These are phyloP conservation scores for Psittacula cyanocephala DNA, from an alignment of 2,113 vertebrate genomes.

Conservation along the genomic window DNA sequence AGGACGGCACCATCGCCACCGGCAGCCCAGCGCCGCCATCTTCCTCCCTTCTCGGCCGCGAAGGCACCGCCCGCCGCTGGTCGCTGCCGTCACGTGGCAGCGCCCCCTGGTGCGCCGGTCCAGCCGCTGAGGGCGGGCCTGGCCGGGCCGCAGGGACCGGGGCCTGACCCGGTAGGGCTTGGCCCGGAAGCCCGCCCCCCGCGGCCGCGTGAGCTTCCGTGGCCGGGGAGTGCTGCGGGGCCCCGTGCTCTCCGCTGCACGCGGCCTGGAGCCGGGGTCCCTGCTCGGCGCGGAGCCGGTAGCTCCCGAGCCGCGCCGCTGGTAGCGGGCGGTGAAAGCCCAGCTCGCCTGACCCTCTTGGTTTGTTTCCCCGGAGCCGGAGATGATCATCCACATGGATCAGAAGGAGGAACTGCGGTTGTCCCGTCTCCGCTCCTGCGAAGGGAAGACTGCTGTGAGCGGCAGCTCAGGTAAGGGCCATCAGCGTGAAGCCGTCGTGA, in stretches of 20 bases:
- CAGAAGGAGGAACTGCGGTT: background rate
- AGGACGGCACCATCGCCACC: too few relatives aligned
- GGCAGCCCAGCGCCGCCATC: too few relatives aligned
- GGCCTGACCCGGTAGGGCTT: background rate
- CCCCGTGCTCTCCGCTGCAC: background rate
- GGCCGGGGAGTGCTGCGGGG: background rate
- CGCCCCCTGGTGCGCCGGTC: background rate
- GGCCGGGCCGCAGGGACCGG: background rate
- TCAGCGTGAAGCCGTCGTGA: too few relatives aligned
- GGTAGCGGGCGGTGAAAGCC: background rate
- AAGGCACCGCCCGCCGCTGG: background rate
- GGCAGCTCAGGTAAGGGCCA: background rate
- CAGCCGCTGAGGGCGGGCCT: too few relatives aligned
- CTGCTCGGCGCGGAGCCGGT: too few relatives aligned
- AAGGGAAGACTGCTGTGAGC: background rate
- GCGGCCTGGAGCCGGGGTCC: background rate
- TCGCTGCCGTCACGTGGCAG: background rate
- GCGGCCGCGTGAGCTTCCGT: too few relatives aligned
- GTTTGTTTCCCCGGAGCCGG: background rate
- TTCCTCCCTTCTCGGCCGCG: too few relatives aligned
- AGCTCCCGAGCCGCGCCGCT: background rate
- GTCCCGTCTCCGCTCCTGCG: background rate
- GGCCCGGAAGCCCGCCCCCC: background rate
- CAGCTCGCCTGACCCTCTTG: background rate
- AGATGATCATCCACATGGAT: background rate